phyloP scores from a whole-genome alignment of 1,140 invertebrate species.

The Sinonovacula constricta region DNA sequence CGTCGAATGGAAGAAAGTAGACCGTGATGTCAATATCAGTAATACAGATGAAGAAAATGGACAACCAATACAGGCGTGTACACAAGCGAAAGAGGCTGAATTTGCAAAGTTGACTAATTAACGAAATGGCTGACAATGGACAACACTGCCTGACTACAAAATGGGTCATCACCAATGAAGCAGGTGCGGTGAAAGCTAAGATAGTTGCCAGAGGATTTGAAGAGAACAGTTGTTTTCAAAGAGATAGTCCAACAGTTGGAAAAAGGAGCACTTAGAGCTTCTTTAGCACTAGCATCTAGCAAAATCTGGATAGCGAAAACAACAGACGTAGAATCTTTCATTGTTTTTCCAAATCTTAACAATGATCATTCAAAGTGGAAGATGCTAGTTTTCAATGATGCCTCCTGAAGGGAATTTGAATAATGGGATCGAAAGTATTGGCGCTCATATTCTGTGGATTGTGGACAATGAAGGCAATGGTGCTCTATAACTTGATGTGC shows the following conservation, averaged over 20 bases:
- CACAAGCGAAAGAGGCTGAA: too few relatives aligned
- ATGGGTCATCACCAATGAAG: constrained; percentile 30
- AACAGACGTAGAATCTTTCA: constrained; percentile 45
- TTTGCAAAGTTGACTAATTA: too few relatives aligned
- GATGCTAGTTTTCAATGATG: constrained; percentile 36
- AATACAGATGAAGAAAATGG: too few relatives aligned
- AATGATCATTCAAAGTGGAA: too few relatives aligned
- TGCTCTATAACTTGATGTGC: constrained; percentile 15
- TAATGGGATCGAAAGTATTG: constrained; percentile 17
- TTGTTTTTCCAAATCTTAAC: too few relatives aligned
- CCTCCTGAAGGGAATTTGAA: constrained; percentile 35
- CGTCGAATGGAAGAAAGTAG: too few relatives aligned
- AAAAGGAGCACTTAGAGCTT: constrained; percentile 44
- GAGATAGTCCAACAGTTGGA: constrained; percentile 43
- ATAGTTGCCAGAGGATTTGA: constrained; percentile 50
- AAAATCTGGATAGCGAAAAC: constrained; percentile 48
- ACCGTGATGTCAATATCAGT: too few relatives aligned
- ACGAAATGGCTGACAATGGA: too few relatives aligned
- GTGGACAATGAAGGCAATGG: constrained; percentile 13
- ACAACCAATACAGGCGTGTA: too few relatives aligned
- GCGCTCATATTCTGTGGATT: constrained; percentile 32
- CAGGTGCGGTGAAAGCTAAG: constrained; percentile 11
- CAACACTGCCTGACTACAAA: too few relatives aligned
- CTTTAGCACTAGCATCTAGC: constrained; percentile 31
- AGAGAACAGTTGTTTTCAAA: constrained; percentile 25